Evolutionary conservation across 1,140 invertebrate species (phyloP).

Genomic region (Zaprionus gabonicus): DNA sequence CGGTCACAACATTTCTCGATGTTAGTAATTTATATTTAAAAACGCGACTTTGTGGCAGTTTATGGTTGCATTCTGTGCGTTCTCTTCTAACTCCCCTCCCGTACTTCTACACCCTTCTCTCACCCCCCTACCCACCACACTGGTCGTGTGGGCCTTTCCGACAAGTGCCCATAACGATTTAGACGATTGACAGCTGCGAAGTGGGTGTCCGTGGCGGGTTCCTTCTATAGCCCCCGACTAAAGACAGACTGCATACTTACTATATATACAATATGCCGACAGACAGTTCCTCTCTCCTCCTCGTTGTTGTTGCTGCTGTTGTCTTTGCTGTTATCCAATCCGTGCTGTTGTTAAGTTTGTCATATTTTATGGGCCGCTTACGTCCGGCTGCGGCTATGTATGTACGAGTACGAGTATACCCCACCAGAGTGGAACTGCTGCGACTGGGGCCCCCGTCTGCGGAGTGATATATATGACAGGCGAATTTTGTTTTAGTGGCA

Average conservation of each 20-base stretch:
- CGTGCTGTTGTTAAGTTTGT: slow-evolving; percentile 71
- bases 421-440: slow-evolving; percentile 2
- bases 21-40: slow-evolving; percentile 74
- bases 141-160: slow-evolving; percentile 12
- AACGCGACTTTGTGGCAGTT: slow-evolving; percentile 61
- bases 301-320: slow-evolving; percentile 31
- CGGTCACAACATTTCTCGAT: slow-evolving; percentile 69
- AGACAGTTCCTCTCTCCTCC: slow-evolving; percentile 43
- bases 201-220: slow-evolving; percentile 64
- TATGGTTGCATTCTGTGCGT: too few species aligned
- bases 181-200: slow-evolving; percentile 73
- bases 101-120: neutral
- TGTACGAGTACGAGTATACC: neutral
- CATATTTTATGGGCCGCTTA: slow-evolving; percentile 76
- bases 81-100: neutral
- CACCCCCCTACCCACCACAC: too few species aligned
- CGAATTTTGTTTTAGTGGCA: slow-evolving; percentile 78
- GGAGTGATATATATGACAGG: slow-evolving; percentile 78
- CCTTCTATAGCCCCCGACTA: slow-evolving; percentile 5
- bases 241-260: neutral
- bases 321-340: slow-evolving; percentile 58
- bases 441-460: slow-evolving; percentile 32
- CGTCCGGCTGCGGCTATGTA: slow-evolving; percentile 41
- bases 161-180: slow-evolving; percentile 75
- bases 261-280: slow-evolving; percentile 48